phyloP scores from a whole-genome alignment of 92 coral and sea anemone genomes.

The Micromussa lordhowensis region DNA sequence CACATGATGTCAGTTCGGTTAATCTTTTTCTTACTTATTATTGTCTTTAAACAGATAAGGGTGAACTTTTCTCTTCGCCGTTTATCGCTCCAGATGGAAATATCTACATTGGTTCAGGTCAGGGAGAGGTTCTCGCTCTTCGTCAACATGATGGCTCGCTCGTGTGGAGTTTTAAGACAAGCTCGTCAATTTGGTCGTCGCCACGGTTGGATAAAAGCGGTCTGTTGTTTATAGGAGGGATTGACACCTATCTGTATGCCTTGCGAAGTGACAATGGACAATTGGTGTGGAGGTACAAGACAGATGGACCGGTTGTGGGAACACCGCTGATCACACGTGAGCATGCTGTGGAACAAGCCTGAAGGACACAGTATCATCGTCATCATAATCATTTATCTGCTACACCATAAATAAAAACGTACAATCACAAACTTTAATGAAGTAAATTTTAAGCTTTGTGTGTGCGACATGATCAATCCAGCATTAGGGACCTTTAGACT shows the following conservation, averaged over 20 bases:
- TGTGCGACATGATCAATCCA: no score
- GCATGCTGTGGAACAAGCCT: conserved; percentile 69
- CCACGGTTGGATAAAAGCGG: conserved; percentile 87
- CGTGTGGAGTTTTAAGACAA: conserved; percentile 86
- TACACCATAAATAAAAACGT: no score
- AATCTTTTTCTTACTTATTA: neutral
- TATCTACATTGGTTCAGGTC: conserved; percentile 89
- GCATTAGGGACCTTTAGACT: no score
- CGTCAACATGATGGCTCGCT: conserved; percentile 83
- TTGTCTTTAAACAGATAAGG: conserved; percentile 55
- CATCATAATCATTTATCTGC: no score
- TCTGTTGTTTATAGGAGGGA: conserved; percentile 81
- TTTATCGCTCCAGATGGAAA: conserved; percentile 84
- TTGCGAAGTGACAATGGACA: conserved; percentile 74
- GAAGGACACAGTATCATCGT: neutral
- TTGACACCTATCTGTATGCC: conserved; percentile 86
- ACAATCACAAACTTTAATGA: no score
- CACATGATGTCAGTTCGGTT: no score
- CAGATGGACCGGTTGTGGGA: conserved; percentile 93
- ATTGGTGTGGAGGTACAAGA: conserved; percentile 89
- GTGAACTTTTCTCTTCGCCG: conserved; percentile 89
- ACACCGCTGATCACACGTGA: conserved; percentile 79
- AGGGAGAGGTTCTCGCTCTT: conserved; percentile 83
- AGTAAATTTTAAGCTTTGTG: no score
- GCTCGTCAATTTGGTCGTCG: conserved; percentile 76